Conservation (phyloP, 1,140 invertebrate genomes). For the Monochamus saltuarius region DNA sequence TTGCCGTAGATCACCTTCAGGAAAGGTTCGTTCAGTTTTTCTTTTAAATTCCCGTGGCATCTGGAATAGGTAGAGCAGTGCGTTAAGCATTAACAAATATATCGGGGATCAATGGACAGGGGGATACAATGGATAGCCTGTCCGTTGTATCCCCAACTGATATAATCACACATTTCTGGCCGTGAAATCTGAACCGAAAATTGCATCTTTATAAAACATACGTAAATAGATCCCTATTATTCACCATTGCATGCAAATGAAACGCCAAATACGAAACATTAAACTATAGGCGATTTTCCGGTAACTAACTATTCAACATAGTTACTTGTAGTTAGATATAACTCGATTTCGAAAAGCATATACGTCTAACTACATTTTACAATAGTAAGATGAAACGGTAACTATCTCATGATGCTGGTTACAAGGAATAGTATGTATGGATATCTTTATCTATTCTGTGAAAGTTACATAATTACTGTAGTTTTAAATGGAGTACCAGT, state of each 20-base stretch:
- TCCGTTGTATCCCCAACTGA: constrained; percentile 1
- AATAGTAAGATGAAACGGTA: too few species aligned
- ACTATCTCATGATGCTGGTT: too few species aligned
- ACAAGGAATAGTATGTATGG: too few species aligned
- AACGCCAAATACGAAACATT: background rate
- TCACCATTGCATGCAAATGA: constrained; percentile 1
- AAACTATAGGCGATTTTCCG: too few species aligned
- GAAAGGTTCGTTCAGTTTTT: constrained; percentile 4
- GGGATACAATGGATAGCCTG: constrained; percentile 1
- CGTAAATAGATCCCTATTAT: background rate
- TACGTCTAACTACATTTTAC: too few species aligned
- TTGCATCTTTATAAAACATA: background rate
- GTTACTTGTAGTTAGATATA: too few species aligned
- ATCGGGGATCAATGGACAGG: background rate
- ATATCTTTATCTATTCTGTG: too few species aligned
- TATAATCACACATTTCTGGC: constrained; percentile 2
- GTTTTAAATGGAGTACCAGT: too few species aligned
- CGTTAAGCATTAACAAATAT: background rate
- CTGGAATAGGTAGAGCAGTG: background rate
- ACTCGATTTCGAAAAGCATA: too few species aligned
- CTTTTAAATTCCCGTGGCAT: constrained; percentile 6
- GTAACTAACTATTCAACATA: too few species aligned
- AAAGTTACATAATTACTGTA: too few species aligned
- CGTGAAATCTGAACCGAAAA: background rate
- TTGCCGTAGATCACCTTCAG: constrained; percentile 12